Percentiles rank a stretch among this genome's conserved stretches.
These are phyloP conservation scores for Cavia aperea DNA, from an alignment of 2,113 vertebrate genomes.

Conservation along the genomic window DNA sequence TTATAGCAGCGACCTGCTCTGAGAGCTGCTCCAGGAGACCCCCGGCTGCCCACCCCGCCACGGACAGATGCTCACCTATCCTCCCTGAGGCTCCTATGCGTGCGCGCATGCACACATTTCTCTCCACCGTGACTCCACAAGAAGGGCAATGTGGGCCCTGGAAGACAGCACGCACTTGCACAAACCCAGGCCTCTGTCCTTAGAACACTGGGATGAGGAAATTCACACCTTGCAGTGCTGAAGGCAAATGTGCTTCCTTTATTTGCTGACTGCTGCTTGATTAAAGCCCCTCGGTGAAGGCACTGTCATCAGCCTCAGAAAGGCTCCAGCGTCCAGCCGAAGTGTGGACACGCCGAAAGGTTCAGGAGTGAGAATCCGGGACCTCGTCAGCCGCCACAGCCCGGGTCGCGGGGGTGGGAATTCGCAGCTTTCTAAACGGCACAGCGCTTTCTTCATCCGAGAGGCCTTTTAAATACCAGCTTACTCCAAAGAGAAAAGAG, in stretches of 20 bases:
- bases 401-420: background rate
- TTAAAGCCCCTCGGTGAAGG: background rate
- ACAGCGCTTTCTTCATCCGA: background rate
- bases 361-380: background rate
- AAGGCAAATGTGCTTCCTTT: background rate
- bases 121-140: background rate
- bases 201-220: conserved; percentile 8
- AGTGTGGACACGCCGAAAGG: background rate
- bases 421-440: background rate
- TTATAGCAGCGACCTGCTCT: background rate
- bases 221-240: background rate
- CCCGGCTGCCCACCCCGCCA: background rate
- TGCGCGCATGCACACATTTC: background rate
- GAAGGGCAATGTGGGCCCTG: accelerated
- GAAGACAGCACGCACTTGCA: background rate
- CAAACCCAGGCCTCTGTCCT: background rate
- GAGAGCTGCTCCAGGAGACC: accelerated
- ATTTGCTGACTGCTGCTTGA: background rate
- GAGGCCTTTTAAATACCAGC: background rate
- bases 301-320: background rate
- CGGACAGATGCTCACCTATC: background rate
- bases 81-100: too few species aligned
- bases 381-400: background rate
- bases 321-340: background rate
- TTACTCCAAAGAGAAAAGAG: background rate